Conservation (phyloP, 2,797 vertebrate species). For the Cynodonichthys magdalenae region DNA sequence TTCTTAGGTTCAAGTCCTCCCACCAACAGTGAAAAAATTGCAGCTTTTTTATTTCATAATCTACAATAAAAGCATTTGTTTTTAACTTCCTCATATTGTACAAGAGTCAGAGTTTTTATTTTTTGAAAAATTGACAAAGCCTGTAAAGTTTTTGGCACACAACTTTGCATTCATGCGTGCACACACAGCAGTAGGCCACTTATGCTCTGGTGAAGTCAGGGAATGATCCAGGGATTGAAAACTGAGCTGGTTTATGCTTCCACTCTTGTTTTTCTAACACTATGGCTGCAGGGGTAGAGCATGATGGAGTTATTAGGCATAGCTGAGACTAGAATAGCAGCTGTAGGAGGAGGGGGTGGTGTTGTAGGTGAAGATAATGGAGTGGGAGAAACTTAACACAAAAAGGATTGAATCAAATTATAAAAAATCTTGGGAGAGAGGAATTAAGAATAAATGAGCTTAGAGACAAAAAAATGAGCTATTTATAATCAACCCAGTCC, state of each 20-base stretch:
- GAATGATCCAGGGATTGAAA: constrained; percentile 75
- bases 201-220: constrained; percentile 53
- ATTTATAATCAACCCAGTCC: constrained; percentile 47
- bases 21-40: too few relatives aligned
- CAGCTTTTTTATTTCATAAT: too few relatives aligned
- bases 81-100: too few relatives aligned
- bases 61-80: too few relatives aligned
- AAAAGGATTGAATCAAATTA: constrained; percentile 21
- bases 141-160: constrained; percentile 14
- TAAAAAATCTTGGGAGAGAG: constrained; percentile 15
- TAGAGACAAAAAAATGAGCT: constrained; percentile 52
- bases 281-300: constrained; percentile 52
- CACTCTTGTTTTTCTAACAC: constrained; percentile 46
- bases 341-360: constrained; percentile 29
- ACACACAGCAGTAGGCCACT: constrained; percentile 53
- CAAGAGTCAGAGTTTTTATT: too few relatives aligned
- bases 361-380: constrained; percentile 36
- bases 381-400: constrained; percentile 36
- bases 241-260: constrained; percentile 72
- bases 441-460: constrained; percentile 38
- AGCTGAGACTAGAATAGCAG: constrained; percentile 49
- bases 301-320: constrained; percentile 83
- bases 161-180: constrained; percentile 31
- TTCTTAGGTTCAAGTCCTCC: too few relatives aligned
- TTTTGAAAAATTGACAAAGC: constrained; percentile 3